Base-by-base conservation (phyloP, 2,113 vertebrate species). In the Carollia perspicillata region DNA sequence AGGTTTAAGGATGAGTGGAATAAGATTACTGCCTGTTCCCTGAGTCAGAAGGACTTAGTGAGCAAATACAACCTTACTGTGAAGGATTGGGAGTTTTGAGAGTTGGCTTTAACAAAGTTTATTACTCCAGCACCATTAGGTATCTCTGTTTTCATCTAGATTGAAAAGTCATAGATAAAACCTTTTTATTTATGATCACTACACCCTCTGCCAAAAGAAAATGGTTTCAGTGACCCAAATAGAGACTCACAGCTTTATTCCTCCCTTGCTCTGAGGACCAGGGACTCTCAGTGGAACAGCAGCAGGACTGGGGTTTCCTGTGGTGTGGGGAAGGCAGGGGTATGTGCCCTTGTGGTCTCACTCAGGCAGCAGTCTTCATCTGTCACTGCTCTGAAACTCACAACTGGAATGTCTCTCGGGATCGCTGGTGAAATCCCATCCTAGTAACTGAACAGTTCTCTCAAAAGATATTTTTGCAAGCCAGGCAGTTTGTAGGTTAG, bases 91-190 rank as follows among this genome's bases (percentile, higher is more conserved):
- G 8, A 44, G 8, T 55, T 65, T 44, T 92, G 47, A 93, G 44
- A 90, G 35, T 30, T n/a, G 8, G 6, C 84, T 90, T 95, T 55
- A 79, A 65, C 26, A 35, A 55, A 8, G 4, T 66, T 47, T 93
- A 58, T 51, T 84, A 77, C 3, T 71, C 28, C 77, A 30, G 44
- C 17, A 74, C 10, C 17, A 40, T 28, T 60, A 89, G 18, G 30
- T 69, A 89, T 90, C 75, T 80, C 93, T 49, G 14, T 35, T 85
- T 93, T 63, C 51, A 55, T 37, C 42, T 35, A 33, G 30, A 5
- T 35, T 53, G 35, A 72, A 97, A 97, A 63, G 28, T 66, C 53
- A 93, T 65, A 88, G n/a, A 66, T 44, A 44, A 94, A 71, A 75
- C 49, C 30, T 17, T 92, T 84, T 89, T 55, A 51, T 75, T 89